These are phyloP conservation scores for Scaptomyza hsui DNA, from an alignment of 1,140 invertebrate species.

Conservation along the genomic window DNA sequence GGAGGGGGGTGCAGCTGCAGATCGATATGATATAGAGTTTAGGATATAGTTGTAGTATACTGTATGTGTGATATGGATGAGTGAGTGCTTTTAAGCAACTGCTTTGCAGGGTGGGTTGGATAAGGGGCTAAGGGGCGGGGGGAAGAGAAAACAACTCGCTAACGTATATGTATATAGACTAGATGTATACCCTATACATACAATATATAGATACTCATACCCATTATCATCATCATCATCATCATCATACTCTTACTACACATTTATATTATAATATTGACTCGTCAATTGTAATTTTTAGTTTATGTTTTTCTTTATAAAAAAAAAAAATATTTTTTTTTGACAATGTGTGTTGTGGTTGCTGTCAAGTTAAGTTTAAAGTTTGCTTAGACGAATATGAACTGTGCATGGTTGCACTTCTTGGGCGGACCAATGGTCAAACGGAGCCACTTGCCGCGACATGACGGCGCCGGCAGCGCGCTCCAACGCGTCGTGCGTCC, in stretches of 20 bases:
- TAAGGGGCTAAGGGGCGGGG: no score
- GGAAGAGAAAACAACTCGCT: no score
- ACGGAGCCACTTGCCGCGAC: slow-evolving; percentile 93
- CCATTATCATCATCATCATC: no score
- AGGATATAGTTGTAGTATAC: slow-evolving; percentile 8
- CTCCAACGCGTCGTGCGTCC: slow-evolving; percentile 90
- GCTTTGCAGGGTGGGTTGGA: not conserved
- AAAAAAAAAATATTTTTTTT: not conserved
- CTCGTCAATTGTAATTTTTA: slow-evolving; percentile 10
- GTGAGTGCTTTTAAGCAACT: slow-evolving; percentile 1
- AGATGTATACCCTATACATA: slow-evolving; percentile 33
- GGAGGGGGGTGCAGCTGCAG: not conserved
- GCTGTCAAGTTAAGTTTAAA: not conserved
- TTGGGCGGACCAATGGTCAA: slow-evolving; percentile 86
- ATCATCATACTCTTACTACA: not conserved
- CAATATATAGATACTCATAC: slow-evolving; percentile 19
- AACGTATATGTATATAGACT: slow-evolving; percentile 17
- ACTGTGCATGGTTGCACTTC: slow-evolving; percentile 86
- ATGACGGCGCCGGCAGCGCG: slow-evolving; percentile 90
- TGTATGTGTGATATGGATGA: slow-evolving; percentile 22
- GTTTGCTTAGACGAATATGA: slow-evolving; percentile 87
- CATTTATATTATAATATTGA: slow-evolving; percentile 23
- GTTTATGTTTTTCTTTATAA: not conserved
- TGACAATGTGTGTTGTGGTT: not conserved
- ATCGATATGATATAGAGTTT: slow-evolving; percentile 25